Base-by-base conservation (phyloP, 2,113 vertebrate species). In the Tautogolabrus adspersus region DNA sequence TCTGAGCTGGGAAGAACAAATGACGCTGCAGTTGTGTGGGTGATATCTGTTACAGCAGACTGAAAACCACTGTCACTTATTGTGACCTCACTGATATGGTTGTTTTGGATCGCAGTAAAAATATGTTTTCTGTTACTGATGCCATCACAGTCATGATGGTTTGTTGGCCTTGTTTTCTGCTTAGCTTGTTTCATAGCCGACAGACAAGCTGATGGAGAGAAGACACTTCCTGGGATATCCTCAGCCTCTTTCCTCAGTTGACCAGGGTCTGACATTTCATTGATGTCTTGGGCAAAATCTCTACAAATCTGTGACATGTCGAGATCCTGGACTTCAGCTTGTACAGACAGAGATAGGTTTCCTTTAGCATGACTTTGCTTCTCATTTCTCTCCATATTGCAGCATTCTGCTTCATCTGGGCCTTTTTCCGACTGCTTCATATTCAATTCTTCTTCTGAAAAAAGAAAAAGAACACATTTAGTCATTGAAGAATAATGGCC, bases 201-300 rank as follows among this genome's bases (percentile, higher is more conserved):
- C 52, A 90, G 86, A 83, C 90, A 91, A n/a, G 83, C 67, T 11
- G 86, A 85, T 13, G 88, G 77, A 57, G 73, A 88, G 72, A 92
- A 93, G 46, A 26, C n/a, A 21, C 56, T 66, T 22, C 16, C 38
- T 52, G 30, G 18, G 57, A 19, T 2, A 21, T 69, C 58, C 42
- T 73, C 59, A 60, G 49, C 21, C 19, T 26, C 40, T 65, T 57
- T 61, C 38, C 23, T 42, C 10, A 19, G 21, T 40, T 34, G 75
- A 64, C 46, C 7, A 15, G 18, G 44, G 5, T 80, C 79, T 3
- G 79, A 19, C 12, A 88, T 90, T 70, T 93, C 92, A 85, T 87
- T 94, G 66, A 93, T 93, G 75, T 94, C 92, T 79, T 93, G 86
- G 37, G 90, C 91, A 79, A 93, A 94, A 15, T 88, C 93, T 82